Conservation (phyloP, 2,888 invertebrate species). For the Aquatica leii region DNA sequence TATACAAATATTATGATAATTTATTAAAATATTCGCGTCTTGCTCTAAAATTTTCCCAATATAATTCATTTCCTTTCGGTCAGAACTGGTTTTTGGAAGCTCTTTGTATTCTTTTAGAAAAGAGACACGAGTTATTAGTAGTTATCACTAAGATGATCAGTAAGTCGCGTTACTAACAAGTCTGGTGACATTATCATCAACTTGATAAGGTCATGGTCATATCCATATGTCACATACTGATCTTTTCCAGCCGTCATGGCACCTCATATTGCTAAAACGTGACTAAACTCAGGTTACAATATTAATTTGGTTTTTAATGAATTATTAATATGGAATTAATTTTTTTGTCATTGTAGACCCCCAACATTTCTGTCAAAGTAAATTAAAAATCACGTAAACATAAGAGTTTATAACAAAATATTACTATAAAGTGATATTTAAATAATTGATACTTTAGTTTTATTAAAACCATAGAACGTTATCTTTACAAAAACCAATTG, state of each 20-base stretch:
- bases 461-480: no score
- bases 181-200: conserved; percentile 30
- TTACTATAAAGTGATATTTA: no score
- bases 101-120: no score
- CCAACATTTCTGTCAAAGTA: no score
- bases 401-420: no score
- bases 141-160: conserved; percentile 20
- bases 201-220: conserved; percentile 28
- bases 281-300: no score
- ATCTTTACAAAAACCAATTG: no score
- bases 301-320: no score
- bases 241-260: conserved; percentile 29
- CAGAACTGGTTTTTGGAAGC: background rate
- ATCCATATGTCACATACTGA: conserved; percentile 17
- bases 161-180: conserved; percentile 15
- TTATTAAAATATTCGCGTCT: background rate
- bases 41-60: conserved; percentile 23
- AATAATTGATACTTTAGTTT: no score
- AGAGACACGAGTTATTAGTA: background rate
- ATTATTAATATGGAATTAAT: no score
- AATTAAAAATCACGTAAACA: no score
- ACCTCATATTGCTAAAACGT: conserved; percentile 20
- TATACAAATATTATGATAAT: background rate
- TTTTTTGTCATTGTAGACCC: no score
- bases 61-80: conserved; percentile 23